phyloP scores from a whole-genome alignment of 2,797 vertebrate genomes.

The Danio albolineatus region DNA sequence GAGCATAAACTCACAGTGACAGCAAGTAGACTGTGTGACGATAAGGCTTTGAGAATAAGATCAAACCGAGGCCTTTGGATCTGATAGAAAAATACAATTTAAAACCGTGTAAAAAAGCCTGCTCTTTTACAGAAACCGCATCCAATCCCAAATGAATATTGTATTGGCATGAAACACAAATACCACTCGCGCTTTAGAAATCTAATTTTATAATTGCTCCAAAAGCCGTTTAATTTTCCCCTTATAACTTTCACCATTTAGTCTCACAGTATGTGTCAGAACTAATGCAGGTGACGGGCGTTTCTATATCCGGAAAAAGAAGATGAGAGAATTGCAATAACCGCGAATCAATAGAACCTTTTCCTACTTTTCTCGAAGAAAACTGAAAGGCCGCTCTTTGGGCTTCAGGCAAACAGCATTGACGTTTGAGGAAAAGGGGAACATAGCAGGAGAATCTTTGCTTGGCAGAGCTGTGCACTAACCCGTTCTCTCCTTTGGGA shows the following conservation, averaged over 20 bases:
- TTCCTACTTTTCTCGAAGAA: conserved; percentile 26
- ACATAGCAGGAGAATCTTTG: conserved; percentile 50
- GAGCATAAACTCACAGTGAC: too few species aligned
- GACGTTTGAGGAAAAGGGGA: conserved; percentile 33
- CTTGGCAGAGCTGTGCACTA: conserved; percentile 56
- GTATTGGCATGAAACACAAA: conserved; percentile 55
- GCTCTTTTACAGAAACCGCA: conserved; percentile 26
- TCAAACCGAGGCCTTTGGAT: too few species aligned
- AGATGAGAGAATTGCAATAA: conserved; percentile 44
- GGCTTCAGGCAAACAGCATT: conserved; percentile 39
- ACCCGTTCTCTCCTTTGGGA: conserved; percentile 61
- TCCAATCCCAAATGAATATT: conserved; percentile 52
- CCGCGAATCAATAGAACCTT: conserved; percentile 49
- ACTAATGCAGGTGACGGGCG: conserved; percentile 57
- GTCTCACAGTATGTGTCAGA: conserved; percentile 46
- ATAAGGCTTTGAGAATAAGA: too few species aligned
- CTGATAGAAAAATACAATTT: conserved; percentile 42
- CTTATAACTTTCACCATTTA: conserved; percentile 48
- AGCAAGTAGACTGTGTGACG: too few species aligned
- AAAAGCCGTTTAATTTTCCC: conserved; percentile 57
- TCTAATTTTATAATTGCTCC: conserved; percentile 57
- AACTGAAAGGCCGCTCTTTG: conserved; percentile 40
- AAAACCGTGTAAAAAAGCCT: conserved; percentile 29
- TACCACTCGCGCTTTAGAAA: conserved; percentile 55
- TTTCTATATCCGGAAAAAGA: conserved; percentile 47